Conservation (phyloP, 2,888 invertebrate species). For the Perdita meconis region DNA sequence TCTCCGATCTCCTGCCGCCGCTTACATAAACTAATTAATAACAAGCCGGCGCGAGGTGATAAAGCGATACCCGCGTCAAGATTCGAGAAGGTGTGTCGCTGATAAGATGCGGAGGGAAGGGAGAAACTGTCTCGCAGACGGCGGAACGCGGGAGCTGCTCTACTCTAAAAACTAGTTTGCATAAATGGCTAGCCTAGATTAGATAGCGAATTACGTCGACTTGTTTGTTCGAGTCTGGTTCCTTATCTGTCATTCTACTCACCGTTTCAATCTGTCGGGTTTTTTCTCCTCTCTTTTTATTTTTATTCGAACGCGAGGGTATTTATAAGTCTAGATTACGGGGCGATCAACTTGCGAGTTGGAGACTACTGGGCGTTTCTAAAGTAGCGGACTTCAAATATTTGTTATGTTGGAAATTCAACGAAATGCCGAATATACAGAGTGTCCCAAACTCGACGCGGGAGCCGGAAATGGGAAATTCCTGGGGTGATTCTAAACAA, state of each 20-base stretch:
- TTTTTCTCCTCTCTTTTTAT: no score
- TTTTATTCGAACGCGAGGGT: no score
- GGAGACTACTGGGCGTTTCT: no score
- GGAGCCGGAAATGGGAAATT: no score
- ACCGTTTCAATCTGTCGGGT: background rate
- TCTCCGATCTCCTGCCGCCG: background rate
- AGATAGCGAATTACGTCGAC: constrained; percentile 53
- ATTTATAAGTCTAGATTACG: no score
- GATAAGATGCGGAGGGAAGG: background rate
- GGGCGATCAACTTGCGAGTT: no score
- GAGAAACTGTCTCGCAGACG: background rate
- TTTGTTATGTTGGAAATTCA: no score
- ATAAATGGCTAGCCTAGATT: constrained; percentile 57
- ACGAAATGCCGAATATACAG: no score
- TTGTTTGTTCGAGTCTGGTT: constrained; percentile 36
- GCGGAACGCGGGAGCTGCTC: constrained; percentile 14
- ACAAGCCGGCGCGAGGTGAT: constrained; percentile 15
- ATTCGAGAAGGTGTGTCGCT: background rate
- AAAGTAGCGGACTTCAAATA: no score
- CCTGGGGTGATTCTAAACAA: no score
- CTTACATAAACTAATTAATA: constrained; percentile 38
- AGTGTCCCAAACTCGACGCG: no score
- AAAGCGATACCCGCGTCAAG: background rate
- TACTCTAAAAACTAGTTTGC: constrained; percentile 41
- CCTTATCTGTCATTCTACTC: constrained; percentile 34